Evolutionary conservation across 2,888 invertebrate genomes (phyloP), one percentile per base, ranked within the genome.

Genomic region (Cephus pygmeus): DNA sequence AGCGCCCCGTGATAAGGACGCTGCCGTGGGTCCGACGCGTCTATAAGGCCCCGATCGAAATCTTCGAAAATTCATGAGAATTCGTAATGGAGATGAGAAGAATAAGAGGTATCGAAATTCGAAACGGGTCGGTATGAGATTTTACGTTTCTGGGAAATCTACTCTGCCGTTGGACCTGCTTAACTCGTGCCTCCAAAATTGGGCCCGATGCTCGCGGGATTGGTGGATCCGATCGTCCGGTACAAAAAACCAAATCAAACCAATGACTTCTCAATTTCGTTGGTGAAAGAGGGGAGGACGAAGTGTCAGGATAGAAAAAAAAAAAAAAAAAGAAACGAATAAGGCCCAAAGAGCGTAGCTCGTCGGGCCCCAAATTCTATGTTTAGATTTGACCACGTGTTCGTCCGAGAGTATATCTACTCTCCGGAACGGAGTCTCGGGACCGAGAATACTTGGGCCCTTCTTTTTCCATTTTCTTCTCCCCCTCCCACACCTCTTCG

Each of bases 221-320:
- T 77, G 79, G 78, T 56, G 79, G 80, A 75, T 77, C 79, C 33
- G 78, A 80, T 75, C 80, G 79, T 77, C 79, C 79, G 75, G 2
- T 6, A 77, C 74, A 82, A 82, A 82, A 82, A 82, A 69, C 69
- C 69, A 76, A 75, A 80, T 80, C 79, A 73, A 77, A 78, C 79
- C 81, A 83, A 81, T 82, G 82, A 82, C 81, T 82, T 82, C 82
- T 82, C 81, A 82, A 81, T 82, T 81, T 82, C 80, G 75, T 34
- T 73, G 31, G 3, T 30, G 71, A 23, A 33, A 31, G 71, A n/a
- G 71, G 71, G 71, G 33, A 15, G 31, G 69, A 30, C 12, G 69
- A 23, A n/a, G 69, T 34, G 33, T 33, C 33, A 34, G 31, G 15
- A 71, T 31, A 36, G 12, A 12, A 35, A 40, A 40, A 40, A 40